A percentile compares a stretch with the other conserved stretches of the same genome.
phyloP scores from a whole-genome alignment of 2,888 invertebrate genomes.

The Megamerina dolium region DNA sequence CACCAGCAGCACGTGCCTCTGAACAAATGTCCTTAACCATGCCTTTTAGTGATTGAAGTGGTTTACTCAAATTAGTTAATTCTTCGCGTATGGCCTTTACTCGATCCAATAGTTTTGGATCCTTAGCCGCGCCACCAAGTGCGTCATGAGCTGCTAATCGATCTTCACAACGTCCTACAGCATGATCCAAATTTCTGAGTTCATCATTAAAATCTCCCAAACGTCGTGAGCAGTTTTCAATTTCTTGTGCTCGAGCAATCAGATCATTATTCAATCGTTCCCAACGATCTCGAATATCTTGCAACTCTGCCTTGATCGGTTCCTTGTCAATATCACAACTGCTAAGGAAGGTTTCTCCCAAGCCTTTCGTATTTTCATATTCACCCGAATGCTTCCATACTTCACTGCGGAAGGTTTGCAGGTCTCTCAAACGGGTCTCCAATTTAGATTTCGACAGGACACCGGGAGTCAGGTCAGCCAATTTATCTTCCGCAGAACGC shows the following conservation, averaged over 20 bases:
- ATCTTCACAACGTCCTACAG: conserved; percentile 84
- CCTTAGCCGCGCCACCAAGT: conserved; percentile 67
- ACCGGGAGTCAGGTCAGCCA: conserved; percentile 70
- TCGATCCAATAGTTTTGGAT: conserved; percentile 77
- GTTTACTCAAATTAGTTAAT: conserved; percentile 69
- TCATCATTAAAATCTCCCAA: conserved; percentile 81
- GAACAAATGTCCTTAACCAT: conserved; percentile 69
- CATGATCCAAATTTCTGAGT: conserved; percentile 75
- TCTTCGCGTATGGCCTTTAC: conserved; percentile 80
- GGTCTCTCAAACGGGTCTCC: conserved; percentile 79
- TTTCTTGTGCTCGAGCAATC: conserved; percentile 44
- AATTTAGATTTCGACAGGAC: conserved; percentile 80
- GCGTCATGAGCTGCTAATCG: conserved; percentile 64
- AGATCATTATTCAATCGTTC: conserved; percentile 79
- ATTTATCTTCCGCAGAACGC: conserved; percentile 75
- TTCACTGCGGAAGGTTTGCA: conserved; percentile 86
- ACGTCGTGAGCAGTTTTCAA: conserved; percentile 74
- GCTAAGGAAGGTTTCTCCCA: conserved; percentile 82
- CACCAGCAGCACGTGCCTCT: conserved; percentile 69
- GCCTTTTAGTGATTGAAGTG: conserved; percentile 53
- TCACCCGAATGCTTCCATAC: conserved; percentile 90
- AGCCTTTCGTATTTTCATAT: conserved; percentile 78
- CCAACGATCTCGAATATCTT: conserved; percentile 81
- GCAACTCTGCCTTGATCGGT: conserved; percentile 74
- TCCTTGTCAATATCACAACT: conserved; percentile 90